Evolutionary conservation across 2,888 invertebrate species (phyloP).

Genomic region (Pammene fasciana): DNA sequence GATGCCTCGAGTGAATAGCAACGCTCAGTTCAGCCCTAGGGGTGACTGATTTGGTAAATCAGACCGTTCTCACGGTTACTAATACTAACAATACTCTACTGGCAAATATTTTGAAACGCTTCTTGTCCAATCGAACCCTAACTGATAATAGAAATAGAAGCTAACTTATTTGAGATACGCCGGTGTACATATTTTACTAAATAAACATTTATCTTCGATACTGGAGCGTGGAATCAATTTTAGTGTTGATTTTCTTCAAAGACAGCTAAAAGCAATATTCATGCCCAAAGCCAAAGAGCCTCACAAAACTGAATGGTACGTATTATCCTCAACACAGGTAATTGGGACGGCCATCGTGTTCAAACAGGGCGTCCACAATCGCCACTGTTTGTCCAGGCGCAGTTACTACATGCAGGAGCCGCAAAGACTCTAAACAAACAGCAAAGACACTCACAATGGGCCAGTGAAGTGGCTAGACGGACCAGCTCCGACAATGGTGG

Average conservation of each 20-base stretch:
- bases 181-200: neutral
- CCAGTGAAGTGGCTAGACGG: conserved; percentile 70
- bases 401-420: conserved; percentile 77
- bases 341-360: conserved; percentile 44
- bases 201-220: neutral
- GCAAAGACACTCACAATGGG: conserved; percentile 71
- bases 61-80: conserved; percentile 63
- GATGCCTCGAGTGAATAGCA: conserved; percentile 72
- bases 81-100: conserved; percentile 28
- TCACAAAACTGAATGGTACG: conserved; percentile 14
- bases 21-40: conserved; percentile 62
- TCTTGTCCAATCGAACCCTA: neutral
- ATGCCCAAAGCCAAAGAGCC: neutral
- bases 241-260: conserved; percentile 1
- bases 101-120: conserved; percentile 18
- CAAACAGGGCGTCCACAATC: conserved; percentile 66
- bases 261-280: conserved; percentile 17
- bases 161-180: neutral
- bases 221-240: neutral
- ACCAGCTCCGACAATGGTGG: conserved; percentile 65
- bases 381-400: conserved; percentile 74
- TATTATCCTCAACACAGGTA: conserved; percentile 33
- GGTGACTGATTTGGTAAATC: conserved; percentile 54
- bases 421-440: conserved; percentile 78
- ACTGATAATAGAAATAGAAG: neutral